These are phyloP conservation scores for Drosophila sulfurigaster DNA, from an alignment of 1,140 invertebrate genomes.

Conservation along the genomic window DNA sequence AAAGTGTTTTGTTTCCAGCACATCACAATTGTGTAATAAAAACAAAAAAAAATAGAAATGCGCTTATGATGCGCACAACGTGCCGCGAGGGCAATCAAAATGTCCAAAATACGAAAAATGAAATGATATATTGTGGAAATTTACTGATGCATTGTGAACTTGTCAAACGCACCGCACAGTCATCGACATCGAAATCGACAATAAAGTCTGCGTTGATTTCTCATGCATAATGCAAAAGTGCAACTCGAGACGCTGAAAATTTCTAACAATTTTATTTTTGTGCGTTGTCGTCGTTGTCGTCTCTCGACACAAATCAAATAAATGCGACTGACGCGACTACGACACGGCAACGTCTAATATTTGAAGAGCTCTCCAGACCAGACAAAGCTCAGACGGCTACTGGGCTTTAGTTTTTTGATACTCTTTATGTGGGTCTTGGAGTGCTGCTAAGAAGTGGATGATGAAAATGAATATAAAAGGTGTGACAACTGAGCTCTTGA, in stretches of 20 bases:
- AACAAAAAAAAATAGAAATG: constrained; percentile 48
- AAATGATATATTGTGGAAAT: constrained; percentile 76
- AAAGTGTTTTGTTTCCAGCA: constrained; percentile 62
- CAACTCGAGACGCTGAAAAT: constrained; percentile 67
- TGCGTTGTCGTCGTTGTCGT: constrained; percentile 16
- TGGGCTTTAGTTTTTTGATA: constrained; percentile 49
- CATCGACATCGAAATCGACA: constrained; percentile 23
- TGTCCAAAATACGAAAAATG: constrained; percentile 35
- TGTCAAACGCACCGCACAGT: constrained; percentile 37
- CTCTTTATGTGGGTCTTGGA: neutral
- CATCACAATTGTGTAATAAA: constrained; percentile 67
- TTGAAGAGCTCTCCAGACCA: constrained; percentile 3
- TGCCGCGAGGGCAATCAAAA: constrained; percentile 49
- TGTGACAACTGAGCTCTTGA: too few species aligned
- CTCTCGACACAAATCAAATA: constrained; percentile 39
- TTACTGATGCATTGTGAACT: constrained; percentile 59
- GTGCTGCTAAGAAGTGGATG: too few species aligned
- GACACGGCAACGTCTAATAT: neutral
- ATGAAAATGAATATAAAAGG: too few species aligned
- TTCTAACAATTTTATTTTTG: constrained; percentile 56
- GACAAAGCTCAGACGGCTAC: constrained; percentile 45
- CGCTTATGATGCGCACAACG: constrained; percentile 52
- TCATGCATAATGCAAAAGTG: constrained; percentile 74
- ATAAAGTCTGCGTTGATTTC: constrained; percentile 8
- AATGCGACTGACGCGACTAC: constrained; percentile 26